Base-by-base conservation (phyloP, 1,140 invertebrate genomes). In the Apis cerana region DNA sequence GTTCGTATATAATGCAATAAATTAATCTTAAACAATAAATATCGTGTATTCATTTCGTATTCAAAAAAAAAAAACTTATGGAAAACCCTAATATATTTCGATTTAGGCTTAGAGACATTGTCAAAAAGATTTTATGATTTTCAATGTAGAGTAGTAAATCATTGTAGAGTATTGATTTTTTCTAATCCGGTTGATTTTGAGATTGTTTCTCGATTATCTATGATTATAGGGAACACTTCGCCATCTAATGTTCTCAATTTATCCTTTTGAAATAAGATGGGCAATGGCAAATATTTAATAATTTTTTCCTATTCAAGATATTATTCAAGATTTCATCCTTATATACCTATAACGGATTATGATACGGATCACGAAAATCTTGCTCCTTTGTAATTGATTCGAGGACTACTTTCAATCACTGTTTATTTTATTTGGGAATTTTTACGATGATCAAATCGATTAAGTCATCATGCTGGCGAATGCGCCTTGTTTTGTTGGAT, bases 381-480 rank as follows among this genome's bases (percentile, higher is more conserved):
- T 65, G 50, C 13, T 62, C 0, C 5, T 43, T 43, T 43, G 0
- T 7, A 0, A 7, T 7, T 43, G 33, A 43, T 43, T 43, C 33
- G 5, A 43, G 33, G 5, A 7, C 5, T 43, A 43, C 33, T 70
- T 23, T 43, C 3, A 43, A 43, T 43, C 5, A 80, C 27, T 10
- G 68, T 21, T 61, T 74, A 50, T 52, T 80, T 70, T 19, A 69
- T 54, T 85, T 84, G 9, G 21, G 15, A 1, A 88, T 17, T 77
- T 84, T 52, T 17, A 67, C 75, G 69, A 84, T 67, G 15, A 90
- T 56, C 43, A 90, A 64, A n/a, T 89, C 77, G 12, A 48, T 7
- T 67, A 92, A 89, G 43, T 91, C 80, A 69, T 91, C 68, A 69
- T 91, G 89, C 0, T 89, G 59, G 10, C 80, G 71, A 52, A 90